Evolutionary conservation across 2,113 vertebrate species (phyloP).

Genomic region (Megaceryle maxima): DNA sequence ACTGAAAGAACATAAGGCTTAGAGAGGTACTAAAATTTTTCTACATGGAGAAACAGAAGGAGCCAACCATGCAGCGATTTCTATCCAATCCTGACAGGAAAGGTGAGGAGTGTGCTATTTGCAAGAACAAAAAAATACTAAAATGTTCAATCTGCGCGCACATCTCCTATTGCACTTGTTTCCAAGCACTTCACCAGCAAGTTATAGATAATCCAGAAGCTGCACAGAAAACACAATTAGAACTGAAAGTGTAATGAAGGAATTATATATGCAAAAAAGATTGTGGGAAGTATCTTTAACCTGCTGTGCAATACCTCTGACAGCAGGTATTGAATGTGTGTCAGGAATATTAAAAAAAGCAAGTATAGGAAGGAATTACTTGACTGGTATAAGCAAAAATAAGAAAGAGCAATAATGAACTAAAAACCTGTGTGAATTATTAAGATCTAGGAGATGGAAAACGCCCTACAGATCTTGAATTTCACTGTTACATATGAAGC

Average conservation of each 20-base stretch:
- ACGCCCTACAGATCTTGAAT: background rate
- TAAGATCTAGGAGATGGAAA: background rate
- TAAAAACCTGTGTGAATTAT: background rate
- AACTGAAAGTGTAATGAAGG: background rate
- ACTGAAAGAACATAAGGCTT: background rate
- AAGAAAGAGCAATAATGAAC: background rate
- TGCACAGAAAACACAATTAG: background rate
- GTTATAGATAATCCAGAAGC: background rate
- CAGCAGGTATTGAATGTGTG: background rate
- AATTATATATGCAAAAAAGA: background rate
- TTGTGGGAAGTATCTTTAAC: background rate
- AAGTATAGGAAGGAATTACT: background rate
- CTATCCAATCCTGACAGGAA: background rate
- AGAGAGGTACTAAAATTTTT: background rate
- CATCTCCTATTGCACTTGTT: background rate
- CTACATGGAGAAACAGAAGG: background rate
- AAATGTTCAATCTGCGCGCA: background rate
- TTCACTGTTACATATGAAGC: background rate
- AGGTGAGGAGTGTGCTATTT: background rate
- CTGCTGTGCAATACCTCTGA: background rate
- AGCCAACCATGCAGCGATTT: background rate
- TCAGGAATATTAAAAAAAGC: background rate
- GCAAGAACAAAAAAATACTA: background rate
- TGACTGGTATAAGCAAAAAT: background rate
- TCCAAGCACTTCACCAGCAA: background rate